These are phyloP conservation scores for Ectemnius lituratus DNA, from an alignment of 2,888 invertebrate genomes.

Conservation along the genomic window DNA sequence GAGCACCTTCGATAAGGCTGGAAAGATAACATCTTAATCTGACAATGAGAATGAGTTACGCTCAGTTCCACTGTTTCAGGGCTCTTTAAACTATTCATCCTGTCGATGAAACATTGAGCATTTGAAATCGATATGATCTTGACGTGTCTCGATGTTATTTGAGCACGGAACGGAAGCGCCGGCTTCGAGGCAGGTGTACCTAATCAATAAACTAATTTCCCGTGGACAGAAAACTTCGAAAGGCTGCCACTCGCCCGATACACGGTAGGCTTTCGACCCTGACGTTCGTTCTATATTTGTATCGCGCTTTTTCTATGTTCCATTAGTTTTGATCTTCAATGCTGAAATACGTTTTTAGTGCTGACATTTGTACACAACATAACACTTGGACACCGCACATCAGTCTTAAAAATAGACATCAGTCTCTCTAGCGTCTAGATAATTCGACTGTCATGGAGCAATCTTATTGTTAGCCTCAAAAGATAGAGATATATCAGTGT, in stretches of 20 bases:
- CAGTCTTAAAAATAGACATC: too few species aligned
- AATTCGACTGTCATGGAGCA: neutral
- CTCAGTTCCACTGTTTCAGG: too few species aligned
- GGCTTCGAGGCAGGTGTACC: constrained; percentile 27
- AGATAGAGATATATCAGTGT: too few species aligned
- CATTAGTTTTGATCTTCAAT: too few species aligned
- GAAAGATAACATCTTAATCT: constrained; percentile 59
- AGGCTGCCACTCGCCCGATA: constrained; percentile 9
- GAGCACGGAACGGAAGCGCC: constrained; percentile 12
- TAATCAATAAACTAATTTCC: constrained; percentile 54
- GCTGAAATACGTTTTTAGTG: too few species aligned
- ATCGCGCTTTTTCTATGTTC: too few species aligned
- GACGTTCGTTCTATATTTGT: neutral
- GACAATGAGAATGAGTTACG: neutral
- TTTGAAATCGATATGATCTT: constrained; percentile 14
- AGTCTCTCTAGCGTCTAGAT: too few species aligned
- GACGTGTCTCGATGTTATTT: constrained; percentile 7
- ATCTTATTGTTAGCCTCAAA: neutral
- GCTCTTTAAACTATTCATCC: neutral
- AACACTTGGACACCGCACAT: too few species aligned
- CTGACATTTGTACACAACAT: too few species aligned
- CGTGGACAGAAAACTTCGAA: constrained; percentile 3
- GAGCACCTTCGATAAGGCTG: constrained; percentile 89
- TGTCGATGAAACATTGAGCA: neutral
- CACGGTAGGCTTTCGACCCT: constrained; percentile 4